These are phyloP conservation scores for Nymphalis polychloros DNA, from an alignment of 2,888 invertebrate genomes.

Conservation along the genomic window DNA sequence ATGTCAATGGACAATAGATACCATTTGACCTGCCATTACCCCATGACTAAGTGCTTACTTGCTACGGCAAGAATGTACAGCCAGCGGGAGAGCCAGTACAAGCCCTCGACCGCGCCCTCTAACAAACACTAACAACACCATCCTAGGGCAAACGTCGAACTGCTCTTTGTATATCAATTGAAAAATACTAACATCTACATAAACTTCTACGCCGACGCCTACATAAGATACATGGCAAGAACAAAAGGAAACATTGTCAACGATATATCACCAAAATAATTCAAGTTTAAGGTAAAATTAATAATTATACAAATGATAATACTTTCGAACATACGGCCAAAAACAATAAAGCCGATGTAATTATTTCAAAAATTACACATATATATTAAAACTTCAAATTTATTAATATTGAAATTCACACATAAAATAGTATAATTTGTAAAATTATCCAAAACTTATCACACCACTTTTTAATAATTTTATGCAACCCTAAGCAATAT, in stretches of 20 bases:
- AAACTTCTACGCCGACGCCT: constrained; percentile 75
- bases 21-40: constrained; percentile 78
- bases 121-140: constrained; percentile 75
- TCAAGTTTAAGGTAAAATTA: constrained; percentile 47
- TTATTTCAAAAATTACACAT: constrained; percentile 59
- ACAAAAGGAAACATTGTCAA: constrained; percentile 73
- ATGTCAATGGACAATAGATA: constrained; percentile 81
- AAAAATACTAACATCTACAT: constrained; percentile 77
- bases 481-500: constrained; percentile 81
- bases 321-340: constrained; percentile 54
- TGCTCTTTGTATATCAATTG: constrained; percentile 77
- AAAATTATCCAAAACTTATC: constrained; percentile 83
- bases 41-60: constrained; percentile 75
- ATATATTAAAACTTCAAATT: constrained; percentile 66
- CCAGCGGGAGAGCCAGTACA: constrained; percentile 65
- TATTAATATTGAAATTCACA: constrained; percentile 77
- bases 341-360: constrained; percentile 50
- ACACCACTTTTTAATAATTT: constrained; percentile 79
- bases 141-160: constrained; percentile 76
- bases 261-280: constrained; percentile 66
- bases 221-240: constrained; percentile 80
- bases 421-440: constrained; percentile 82
- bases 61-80: constrained; percentile 78
- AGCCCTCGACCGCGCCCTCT: constrained; percentile 57
- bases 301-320: constrained; percentile 62